Percentiles rank a stretch among this genome's conserved stretches.
Conservation (phyloP, 92 coral and sea anemone species). For the Diadumene lineata region DNA sequence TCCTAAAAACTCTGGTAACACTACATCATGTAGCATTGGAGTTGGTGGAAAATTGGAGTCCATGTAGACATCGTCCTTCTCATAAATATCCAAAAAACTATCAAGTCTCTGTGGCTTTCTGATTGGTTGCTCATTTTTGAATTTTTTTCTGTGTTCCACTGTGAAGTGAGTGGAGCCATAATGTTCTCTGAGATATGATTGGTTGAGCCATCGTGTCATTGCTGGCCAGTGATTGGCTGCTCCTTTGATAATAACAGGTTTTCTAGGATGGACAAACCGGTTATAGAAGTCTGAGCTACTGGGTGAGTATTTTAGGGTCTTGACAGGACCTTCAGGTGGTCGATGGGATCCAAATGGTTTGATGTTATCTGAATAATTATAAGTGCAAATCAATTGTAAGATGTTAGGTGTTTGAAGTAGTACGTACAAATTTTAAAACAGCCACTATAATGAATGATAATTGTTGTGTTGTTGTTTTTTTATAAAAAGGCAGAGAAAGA, state of each 20-base stretch:
- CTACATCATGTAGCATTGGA: conserved; percentile 66
- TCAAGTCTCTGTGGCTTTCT: conserved; percentile 64
- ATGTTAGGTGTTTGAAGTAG: too few species aligned
- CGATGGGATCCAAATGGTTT: conserved; percentile 77
- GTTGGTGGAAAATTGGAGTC: conserved; percentile 84
- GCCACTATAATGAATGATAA: too few species aligned
- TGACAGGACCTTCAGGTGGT: conserved; percentile 54
- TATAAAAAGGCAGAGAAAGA: too few species aligned
- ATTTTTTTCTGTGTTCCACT: conserved; percentile 76
- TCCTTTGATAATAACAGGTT: conserved; percentile 83
- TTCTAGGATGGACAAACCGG: conserved; percentile 69
- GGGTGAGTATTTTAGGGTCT: conserved; percentile 74
- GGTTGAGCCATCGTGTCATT: conserved; percentile 74
- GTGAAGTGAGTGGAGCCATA: conserved; percentile 72
- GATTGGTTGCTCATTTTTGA: conserved; percentile 69
- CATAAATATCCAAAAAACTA: conserved; percentile 73
- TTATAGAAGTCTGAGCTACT: conserved; percentile 83
- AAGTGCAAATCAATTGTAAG: too few species aligned
- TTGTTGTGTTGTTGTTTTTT: too few species aligned
- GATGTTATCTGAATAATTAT: conserved; percentile 57
- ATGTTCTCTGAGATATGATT: conserved; percentile 69
- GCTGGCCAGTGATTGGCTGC: conserved; percentile 96
- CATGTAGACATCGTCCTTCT: conserved; percentile 74
- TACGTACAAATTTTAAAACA: too few species aligned
- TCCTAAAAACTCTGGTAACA: conserved; percentile 76